Evolutionary conservation across 2,888 invertebrate species (phyloP).

Genomic region (Alcis repandata): DNA sequence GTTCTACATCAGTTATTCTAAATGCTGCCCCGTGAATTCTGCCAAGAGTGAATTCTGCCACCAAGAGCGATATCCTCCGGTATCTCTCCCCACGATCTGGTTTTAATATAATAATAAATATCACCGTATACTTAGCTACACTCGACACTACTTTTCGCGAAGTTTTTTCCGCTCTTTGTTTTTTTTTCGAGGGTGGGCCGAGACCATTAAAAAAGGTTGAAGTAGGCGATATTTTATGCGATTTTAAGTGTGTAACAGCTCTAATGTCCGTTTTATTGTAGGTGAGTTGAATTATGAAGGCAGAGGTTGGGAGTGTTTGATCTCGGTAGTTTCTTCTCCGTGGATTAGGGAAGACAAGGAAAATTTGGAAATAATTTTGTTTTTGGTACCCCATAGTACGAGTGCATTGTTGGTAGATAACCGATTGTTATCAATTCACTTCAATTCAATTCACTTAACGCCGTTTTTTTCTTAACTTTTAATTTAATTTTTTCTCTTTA

Average conservation of each 20-base stretch:
- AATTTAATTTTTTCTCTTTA: no score
- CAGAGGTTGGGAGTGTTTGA: conserved; percentile 47
- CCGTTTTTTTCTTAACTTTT: no score
- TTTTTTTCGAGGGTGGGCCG: conserved; percentile 73
- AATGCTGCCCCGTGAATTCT: conserved; percentile 6
- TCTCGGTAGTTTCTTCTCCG: conserved; percentile 31
- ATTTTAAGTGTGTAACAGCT: conserved; percentile 83
- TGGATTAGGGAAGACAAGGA: not conserved
- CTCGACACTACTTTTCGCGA: conserved; percentile 76
- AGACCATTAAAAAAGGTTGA: conserved; percentile 84
- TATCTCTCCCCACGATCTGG: conserved; percentile 66
- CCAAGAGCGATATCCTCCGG: not conserved
- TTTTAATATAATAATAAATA: conserved; percentile 86
- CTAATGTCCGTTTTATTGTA: conserved; percentile 77
- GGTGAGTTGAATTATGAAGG: conserved; percentile 66
- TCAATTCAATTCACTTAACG: no score
- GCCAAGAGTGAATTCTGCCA: not conserved
- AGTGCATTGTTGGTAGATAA: no score
- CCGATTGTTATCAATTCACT: no score
- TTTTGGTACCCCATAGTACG: no score
- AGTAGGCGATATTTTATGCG: conserved; percentile 83
- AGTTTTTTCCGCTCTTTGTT: conserved; percentile 76
- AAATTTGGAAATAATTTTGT: not conserved
- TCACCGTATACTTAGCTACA: conserved; percentile 57
- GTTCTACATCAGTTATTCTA: not conserved